Percentiles rank a stretch among this genome's conserved stretches.
Conservation (phyloP, 2,113 vertebrate genomes). For the Cnemophilus loriae region DNA sequence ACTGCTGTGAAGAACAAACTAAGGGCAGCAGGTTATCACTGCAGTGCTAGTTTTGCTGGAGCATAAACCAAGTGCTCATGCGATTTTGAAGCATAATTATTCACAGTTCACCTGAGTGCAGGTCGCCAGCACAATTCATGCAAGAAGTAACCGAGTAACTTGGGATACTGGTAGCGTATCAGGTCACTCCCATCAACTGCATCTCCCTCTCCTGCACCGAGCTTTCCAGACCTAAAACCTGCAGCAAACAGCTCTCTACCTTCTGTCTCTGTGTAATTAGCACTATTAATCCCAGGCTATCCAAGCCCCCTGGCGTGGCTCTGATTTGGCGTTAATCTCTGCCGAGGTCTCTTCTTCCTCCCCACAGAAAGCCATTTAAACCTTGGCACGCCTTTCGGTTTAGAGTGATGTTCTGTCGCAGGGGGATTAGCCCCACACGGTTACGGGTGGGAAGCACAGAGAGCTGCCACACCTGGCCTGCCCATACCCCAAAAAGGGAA, state of each 20-base stretch:
- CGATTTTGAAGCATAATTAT: neutral
- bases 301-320: slow-evolving; percentile 4
- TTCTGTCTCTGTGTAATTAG: slow-evolving; percentile 45
- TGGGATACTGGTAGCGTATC: neutral
- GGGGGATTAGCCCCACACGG: neutral
- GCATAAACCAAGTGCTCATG: neutral
- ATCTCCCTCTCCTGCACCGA: neutral
- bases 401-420: neutral
- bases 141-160: neutral
- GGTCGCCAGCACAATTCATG: neutral
- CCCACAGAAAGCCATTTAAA: slow-evolving; percentile 13
- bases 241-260: slow-evolving; percentile 7
- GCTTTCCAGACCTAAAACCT: neutral
- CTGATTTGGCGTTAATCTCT: slow-evolving; percentile 43
- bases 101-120: slow-evolving; percentile 14
- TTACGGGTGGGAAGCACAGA: neutral
- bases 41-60: neutral
- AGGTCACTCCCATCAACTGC: neutral
- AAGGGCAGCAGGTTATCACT: neutral
- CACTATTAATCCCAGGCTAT: slow-evolving; percentile 45
- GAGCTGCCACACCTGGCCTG: neutral
- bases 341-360: slow-evolving; percentile 17
- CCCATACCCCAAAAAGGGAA: neutral
- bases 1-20: neutral
- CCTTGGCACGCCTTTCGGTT: neutral